Base-by-base conservation (phyloP, 2,113 vertebrate genomes). In the Sylvilagus bachmani region DNA sequence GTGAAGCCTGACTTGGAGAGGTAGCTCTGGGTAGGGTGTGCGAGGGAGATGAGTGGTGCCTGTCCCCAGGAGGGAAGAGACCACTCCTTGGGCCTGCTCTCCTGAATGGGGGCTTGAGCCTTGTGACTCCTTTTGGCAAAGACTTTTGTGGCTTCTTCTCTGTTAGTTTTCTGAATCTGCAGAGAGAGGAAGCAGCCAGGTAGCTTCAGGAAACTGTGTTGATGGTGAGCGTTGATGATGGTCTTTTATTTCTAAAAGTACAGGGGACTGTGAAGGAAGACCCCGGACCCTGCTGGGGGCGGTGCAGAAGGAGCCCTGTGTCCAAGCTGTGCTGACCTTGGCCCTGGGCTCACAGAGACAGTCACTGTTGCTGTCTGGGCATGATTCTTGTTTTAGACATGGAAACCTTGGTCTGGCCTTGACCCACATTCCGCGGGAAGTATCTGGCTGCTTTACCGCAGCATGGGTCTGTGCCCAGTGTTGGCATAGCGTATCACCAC, bases 401-500 rank as follows among this genome's bases (percentile, higher is more conserved):
- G 55, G 90, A 86, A 51, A 78, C 95, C 92, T 96, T 96, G 70
- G 51, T 95, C 78, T 93, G 92, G 86, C 96, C 97, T 97, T 97
- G 96, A 96, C 96, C 95, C 58, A 90, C 70, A 90, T 96, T 96
- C 61, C 84, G 73, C 6, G 55, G 25, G 81, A 88, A 62, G 29
- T 87, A 27, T 10, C 81, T 90, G 84, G 49, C 87, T 80, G 73
- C 83, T 85, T 89, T 64, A n/a, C 6, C 95, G 67, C 96, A 61
- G 5, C 0, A 5, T 36, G 36, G 92, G 19, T 24, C 91, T 90
- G 69, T 83, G 19, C 1, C 17, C 74, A 19, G 22, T 55, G 73
- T 66, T 1, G 16, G 49, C 84, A 49, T 4, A 38, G 12, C 0
- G 0, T 78, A 58, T 89, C 36, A 33, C 38, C 74, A 73, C 69